phyloP scores from a whole-genome alignment of 2,888 invertebrate species.

The Drosophila melanosoma region DNA sequence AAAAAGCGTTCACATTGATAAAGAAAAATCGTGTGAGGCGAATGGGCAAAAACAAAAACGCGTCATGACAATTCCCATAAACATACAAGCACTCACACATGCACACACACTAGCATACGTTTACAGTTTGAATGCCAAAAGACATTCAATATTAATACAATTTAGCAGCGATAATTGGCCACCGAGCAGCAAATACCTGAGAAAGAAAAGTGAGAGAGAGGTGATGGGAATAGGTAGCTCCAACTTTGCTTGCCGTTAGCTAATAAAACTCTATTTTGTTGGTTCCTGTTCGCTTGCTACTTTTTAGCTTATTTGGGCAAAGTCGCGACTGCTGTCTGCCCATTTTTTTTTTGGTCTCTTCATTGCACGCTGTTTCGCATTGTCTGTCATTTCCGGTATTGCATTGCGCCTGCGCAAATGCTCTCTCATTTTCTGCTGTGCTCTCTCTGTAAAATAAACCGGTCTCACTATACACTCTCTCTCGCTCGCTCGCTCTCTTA shows the following conservation, averaged over 20 bases:
- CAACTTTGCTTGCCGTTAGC: conserved; percentile 38
- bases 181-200: conserved; percentile 34
- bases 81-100: conserved; percentile 19
- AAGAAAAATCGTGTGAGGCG: conserved; percentile 44
- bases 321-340: conserved; percentile 12
- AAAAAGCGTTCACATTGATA: conserved; percentile 44
- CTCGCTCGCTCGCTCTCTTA: conserved; percentile 33
- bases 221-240: background rate
- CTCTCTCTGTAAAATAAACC: conserved; percentile 37
- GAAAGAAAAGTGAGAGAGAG: conserved; percentile 2
- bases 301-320: conserved; percentile 47
- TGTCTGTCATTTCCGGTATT: conserved; percentile 66
- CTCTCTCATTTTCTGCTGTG: conserved; percentile 21
- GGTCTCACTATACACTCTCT: conserved; percentile 39
- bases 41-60: conserved; percentile 49
- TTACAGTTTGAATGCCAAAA: conserved; percentile 41
- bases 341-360: conserved; percentile 36
- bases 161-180: conserved; percentile 77
- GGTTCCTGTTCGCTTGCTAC: conserved; percentile 44
- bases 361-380: conserved; percentile 52
- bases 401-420: conserved; percentile 63
- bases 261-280: conserved; percentile 32
- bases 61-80: conserved; percentile 66
- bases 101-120: conserved; percentile 5
- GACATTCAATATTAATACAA: conserved; percentile 76